Conservation (phyloP, 2,888 invertebrate species). For the Agriopis marginaria region DNA sequence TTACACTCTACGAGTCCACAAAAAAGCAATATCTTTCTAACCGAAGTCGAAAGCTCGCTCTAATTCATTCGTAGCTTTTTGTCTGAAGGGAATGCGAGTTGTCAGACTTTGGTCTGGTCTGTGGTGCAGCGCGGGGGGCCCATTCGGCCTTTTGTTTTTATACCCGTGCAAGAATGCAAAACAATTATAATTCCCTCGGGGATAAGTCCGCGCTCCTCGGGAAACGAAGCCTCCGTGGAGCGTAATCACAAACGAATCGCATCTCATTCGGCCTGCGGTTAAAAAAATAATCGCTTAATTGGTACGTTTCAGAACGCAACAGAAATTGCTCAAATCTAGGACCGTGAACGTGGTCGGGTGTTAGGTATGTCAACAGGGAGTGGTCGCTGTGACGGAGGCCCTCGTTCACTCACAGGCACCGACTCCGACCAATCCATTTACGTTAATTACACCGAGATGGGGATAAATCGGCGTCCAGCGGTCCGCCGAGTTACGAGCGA, state of each 20-base stretch:
- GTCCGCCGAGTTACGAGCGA: constrained; percentile 85
- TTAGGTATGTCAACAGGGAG: constrained; percentile 62
- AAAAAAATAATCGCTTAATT: constrained; percentile 73
- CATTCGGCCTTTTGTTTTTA: constrained; percentile 82
- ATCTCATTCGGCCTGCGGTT: constrained; percentile 77
- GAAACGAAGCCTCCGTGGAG: constrained; percentile 63
- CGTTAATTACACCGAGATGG: constrained; percentile 84
- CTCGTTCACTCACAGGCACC: constrained; percentile 67
- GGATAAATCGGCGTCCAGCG: constrained; percentile 85
- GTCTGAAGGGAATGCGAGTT: constrained; percentile 81
- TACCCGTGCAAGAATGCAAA: constrained; percentile 85
- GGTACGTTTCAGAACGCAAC: constrained; percentile 55
- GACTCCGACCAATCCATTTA: constrained; percentile 84
- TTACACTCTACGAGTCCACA: constrained; percentile 41
- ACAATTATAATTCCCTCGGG: constrained; percentile 84
- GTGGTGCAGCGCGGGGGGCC: constrained; percentile 79
- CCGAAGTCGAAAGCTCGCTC: constrained; percentile 63
- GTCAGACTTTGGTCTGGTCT: constrained; percentile 83
- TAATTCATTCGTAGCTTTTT: constrained; percentile 81
- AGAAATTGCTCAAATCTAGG: constrained; percentile 48
- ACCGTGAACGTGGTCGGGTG: constrained; percentile 46
- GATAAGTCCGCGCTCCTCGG: constrained; percentile 76
- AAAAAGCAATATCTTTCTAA: constrained; percentile 49
- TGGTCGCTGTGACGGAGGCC: constrained; percentile 55
- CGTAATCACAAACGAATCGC: constrained; percentile 73